Percentiles rank a stretch among this genome's conserved stretches.
These are phyloP conservation scores for Baccha elongata DNA, from an alignment of 2,888 invertebrate species.

Conservation along the genomic window DNA sequence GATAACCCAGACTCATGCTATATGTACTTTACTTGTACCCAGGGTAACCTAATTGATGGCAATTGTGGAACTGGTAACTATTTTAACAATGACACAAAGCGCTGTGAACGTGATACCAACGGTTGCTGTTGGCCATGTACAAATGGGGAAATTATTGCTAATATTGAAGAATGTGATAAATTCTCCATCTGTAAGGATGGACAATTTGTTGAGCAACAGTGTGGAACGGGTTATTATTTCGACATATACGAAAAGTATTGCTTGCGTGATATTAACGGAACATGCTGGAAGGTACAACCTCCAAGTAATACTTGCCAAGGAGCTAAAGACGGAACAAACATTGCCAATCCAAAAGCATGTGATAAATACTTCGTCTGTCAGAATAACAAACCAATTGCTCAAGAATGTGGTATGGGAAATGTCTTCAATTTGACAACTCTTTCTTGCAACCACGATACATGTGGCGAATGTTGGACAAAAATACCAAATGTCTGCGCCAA, in stretches of 20 bases:
- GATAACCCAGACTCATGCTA: constrained; percentile 48
- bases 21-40: constrained; percentile 68
- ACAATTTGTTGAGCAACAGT: constrained; percentile 70
- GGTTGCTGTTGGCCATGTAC: constrained; percentile 37
- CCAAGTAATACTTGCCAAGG: constrained; percentile 45
- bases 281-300: constrained; percentile 40
- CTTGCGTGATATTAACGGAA: constrained; percentile 36
- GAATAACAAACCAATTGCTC: constrained; percentile 33
- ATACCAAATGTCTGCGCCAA: constrained; percentile 74
- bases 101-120: constrained; percentile 53
- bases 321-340: constrained; percentile 43
- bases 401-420: constrained; percentile 58
- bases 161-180: constrained; percentile 49
- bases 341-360: constrained; percentile 38
- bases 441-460: constrained; percentile 54
- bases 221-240: constrained; percentile 77
- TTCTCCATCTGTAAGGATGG: constrained; percentile 66
- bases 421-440: constrained; percentile 36
- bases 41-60: constrained; percentile 66
- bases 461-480: constrained; percentile 61
- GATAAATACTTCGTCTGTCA: constrained; percentile 59
- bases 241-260: constrained; percentile 63
- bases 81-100: constrained; percentile 66
- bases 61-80: constrained; percentile 74
- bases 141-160: constrained; percentile 58